Conservation (phyloP, 2,888 invertebrate species). For the Chrysina gloriosa region DNA sequence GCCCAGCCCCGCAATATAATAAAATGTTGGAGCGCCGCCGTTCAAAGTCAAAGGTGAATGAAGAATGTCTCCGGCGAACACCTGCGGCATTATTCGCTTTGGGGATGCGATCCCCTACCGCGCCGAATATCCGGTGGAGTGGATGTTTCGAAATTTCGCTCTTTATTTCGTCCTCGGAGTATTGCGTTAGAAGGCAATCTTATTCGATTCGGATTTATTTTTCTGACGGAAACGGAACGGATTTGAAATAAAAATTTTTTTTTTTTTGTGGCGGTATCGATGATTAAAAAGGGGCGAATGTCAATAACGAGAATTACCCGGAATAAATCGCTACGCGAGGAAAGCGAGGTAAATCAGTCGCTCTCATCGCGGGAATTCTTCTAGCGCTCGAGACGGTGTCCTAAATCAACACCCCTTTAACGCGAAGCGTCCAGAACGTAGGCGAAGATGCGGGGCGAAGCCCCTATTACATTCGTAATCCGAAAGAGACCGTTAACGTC, state of each 20-base stretch:
- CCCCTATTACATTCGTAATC: constrained; percentile 37
- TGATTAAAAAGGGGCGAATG: no score
- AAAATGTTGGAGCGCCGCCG: constrained; percentile 53
- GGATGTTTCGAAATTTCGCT: background rate
- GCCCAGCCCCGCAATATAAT: constrained; percentile 55
- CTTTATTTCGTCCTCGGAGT: constrained; percentile 13
- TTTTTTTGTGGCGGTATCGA: no score
- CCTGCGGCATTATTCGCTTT: constrained; percentile 36
- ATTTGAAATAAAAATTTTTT: no score
- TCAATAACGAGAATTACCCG: no score
- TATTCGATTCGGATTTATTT: background rate
- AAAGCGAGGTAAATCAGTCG: no score
- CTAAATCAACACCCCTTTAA: constrained; percentile 35
- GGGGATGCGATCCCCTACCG: background rate
- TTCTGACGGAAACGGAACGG: background rate
- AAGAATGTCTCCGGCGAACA: constrained; percentile 44
- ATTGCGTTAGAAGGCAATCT: constrained; percentile 12
- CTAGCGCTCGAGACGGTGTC: background rate
- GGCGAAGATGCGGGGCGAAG: constrained; percentile 29
- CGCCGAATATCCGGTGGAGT: background rate
- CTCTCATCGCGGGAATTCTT: no score
- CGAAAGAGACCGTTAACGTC: constrained; percentile 32
- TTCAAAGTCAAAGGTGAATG: constrained; percentile 57
- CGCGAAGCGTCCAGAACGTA: constrained; percentile 11
- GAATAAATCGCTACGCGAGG: no score